Base-by-base conservation (phyloP, 1,140 invertebrate genomes). In the Teleopsis dalmanni region DNA sequence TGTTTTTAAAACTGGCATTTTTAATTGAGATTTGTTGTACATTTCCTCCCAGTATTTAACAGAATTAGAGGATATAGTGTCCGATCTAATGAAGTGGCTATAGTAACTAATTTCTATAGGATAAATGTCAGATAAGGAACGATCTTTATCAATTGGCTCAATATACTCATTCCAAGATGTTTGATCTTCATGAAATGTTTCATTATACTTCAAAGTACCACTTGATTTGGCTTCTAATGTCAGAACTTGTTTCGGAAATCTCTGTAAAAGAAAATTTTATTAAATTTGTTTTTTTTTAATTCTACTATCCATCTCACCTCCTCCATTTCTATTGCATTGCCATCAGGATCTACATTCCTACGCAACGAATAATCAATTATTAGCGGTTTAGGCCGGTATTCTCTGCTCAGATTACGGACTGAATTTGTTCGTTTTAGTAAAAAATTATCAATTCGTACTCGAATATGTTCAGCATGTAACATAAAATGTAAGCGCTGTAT, bases 101-200 rank as follows among this genome's bases (percentile, higher is more conserved):
- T 81, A 87, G 59, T 82, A 81, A 37, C 81, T 75, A 2, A 87
- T 72, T 56, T 88, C 84, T 51, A 86, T 75, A 0, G 82, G 53
- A 19, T 78, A 80, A 2, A 79, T 70, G 2, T 72, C 57, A 16
- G 80, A 73, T 2, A 82, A 57, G 48, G 81, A 73, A 1, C 78
- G 71, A 7, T 78, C 73, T 3, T 87, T 72, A 60, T 87, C 80
- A 1, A 76, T 56, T 0, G 85, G 85, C 57, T 88, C 84, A 35
- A 77, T 67, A 18, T 75, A 72, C n/a, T 66, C 61, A 23, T 64
- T 57, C 80, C 80, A 82, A 7, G 13, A 5, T 16, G 18, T 19
- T 21, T 6, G 10, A 14, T n/a, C 36, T 31, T 26, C 36, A 31
- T 5, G 29, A 11, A 46, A 31, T n/a, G 23, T 46, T 5, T 18